A percentile compares a stretch with the other conserved stretches of the same genome.
phyloP scores from a whole-genome alignment of 1,140 invertebrate genomes.

The Agrypnia vestita region DNA sequence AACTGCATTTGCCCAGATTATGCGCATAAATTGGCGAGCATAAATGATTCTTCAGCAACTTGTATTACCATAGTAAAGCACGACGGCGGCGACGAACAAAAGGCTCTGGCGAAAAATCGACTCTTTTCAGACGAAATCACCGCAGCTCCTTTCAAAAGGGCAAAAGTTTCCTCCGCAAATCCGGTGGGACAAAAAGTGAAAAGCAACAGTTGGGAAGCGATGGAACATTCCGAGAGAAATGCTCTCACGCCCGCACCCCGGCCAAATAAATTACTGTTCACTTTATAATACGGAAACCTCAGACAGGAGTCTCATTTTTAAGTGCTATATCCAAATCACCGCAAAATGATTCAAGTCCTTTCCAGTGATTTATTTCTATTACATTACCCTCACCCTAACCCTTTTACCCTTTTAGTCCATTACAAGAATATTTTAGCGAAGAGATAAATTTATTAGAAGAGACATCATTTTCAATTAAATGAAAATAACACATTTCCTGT shows the following conservation, averaged over 20 bases:
- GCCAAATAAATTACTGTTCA: conserved; percentile 45
- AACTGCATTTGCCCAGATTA: conserved; percentile 14
- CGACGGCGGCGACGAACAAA: not conserved
- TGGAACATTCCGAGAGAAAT: not conserved
- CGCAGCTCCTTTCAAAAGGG: not conserved
- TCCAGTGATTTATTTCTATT: too few relatives aligned
- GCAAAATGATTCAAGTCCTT: too few relatives aligned
- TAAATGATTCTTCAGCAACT: not conserved
- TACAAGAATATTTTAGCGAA: too few relatives aligned
- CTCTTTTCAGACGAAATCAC: not conserved
- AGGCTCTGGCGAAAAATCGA: conserved; percentile 6
- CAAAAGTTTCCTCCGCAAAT: not conserved
- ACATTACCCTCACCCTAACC: too few relatives aligned
- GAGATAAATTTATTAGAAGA: too few relatives aligned
- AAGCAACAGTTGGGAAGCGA: not conserved
- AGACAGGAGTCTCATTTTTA: too few relatives aligned
- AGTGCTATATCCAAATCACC: too few relatives aligned
- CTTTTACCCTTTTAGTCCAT: too few relatives aligned
- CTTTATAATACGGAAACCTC: too few relatives aligned
- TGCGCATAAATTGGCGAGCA: conserved; percentile 12
- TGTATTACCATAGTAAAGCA: conserved; percentile 18
- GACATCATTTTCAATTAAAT: too few relatives aligned
- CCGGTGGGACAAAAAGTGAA: not conserved
- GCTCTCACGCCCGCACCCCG: not conserved
- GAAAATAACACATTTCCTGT: too few relatives aligned